A percentile compares a stretch with the other conserved stretches of the same genome.
phyloP scores from a whole-genome alignment of 2,888 invertebrate genomes.

The Caenorhabditis doughertyi region DNA sequence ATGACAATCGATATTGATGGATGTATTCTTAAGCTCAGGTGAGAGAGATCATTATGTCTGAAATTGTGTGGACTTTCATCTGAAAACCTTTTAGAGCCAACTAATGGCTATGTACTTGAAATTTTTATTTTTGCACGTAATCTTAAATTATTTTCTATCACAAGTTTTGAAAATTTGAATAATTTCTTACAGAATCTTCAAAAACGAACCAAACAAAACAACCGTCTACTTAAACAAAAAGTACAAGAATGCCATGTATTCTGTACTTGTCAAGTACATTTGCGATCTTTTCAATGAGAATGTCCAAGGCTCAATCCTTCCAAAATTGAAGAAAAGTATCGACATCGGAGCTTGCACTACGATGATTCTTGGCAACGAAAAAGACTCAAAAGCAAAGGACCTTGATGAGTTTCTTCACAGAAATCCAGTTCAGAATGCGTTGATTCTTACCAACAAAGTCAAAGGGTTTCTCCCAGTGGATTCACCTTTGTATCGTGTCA shows the following conservation, averaged over 20 bases:
- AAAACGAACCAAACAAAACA: neutral
- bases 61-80: too few species aligned
- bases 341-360: too few species aligned
- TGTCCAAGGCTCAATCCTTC: neutral
- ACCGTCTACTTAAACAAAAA: neutral
- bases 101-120: too few species aligned
- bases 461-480: neutral
- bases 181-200: neutral
- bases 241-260: neutral
- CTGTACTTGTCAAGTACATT: neutral
- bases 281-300: neutral
- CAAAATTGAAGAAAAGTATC: neutral
- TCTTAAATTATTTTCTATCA: too few species aligned
- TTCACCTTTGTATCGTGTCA: neutral
- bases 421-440: neutral
- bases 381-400: neutral
- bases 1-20: neutral
- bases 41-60: too few species aligned
- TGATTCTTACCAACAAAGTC: neutral
- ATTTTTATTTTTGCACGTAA: too few species aligned
- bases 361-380: neutral
- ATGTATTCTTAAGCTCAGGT: neutral
- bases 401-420: neutral
- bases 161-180: neutral
- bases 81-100: too few species aligned